A percentile compares a stretch with the other conserved stretches of the same genome.
phyloP scores from a whole-genome alignment of 2,888 invertebrate species.

The Plusia festucae region DNA sequence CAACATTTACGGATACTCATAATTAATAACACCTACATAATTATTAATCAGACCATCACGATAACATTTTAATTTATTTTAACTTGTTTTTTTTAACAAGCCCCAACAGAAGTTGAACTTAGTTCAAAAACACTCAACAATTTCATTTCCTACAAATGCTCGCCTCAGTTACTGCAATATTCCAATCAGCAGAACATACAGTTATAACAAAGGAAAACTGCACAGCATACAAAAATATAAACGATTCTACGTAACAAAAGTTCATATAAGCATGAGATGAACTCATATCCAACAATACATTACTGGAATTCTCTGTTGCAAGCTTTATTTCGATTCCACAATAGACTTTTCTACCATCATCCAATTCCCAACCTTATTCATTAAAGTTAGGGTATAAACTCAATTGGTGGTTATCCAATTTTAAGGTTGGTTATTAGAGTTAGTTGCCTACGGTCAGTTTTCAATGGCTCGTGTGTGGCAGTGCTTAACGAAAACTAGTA shows the following conservation, averaged over 20 bases:
- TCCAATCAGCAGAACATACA: conserved; percentile 36
- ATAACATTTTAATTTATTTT: too few species aligned
- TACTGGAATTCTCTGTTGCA: conserved; percentile 44
- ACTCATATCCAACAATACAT: conserved; percentile 64
- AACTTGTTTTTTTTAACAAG: too few species aligned
- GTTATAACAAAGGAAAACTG: conserved; percentile 49
- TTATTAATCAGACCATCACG: too few species aligned
- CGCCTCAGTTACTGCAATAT: background rate
- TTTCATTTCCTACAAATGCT: background rate
- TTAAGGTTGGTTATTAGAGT: conserved; percentile 42
- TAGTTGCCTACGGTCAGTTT: conserved; percentile 62
- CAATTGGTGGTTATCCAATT: conserved; percentile 8
- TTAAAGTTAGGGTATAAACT: conserved; percentile 10
- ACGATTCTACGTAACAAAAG: conserved; percentile 46
- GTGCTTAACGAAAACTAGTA: conserved; percentile 56
- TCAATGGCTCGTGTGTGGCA: conserved; percentile 61
- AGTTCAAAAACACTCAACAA: background rate
- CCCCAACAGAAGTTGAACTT: too few species aligned
- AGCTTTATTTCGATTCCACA: conserved; percentile 34
- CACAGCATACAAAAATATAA: conserved; percentile 46
- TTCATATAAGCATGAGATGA: conserved; percentile 52
- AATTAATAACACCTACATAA: too few species aligned
- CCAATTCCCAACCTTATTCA: conserved; percentile 5
- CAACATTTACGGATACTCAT: too few species aligned
- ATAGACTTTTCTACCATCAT: background rate